Conservation (phyloP, 2,888 invertebrate genomes). For the Polydesmus complanatus region DNA sequence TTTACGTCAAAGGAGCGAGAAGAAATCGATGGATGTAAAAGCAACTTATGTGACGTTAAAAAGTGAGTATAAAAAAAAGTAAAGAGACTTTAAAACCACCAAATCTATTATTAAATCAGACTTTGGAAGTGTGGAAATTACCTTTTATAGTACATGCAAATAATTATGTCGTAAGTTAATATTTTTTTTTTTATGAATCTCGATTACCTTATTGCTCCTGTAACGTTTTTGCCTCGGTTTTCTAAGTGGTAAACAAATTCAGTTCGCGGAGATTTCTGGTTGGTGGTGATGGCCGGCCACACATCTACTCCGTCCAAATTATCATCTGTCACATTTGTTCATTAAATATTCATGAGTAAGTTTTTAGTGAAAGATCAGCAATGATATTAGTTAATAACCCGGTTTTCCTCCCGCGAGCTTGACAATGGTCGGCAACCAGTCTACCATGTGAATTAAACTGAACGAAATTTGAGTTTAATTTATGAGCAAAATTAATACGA, state of each 20-base stretch:
- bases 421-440: slow-evolving; percentile 35
- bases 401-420: slow-evolving; percentile 28
- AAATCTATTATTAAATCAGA: too few species aligned
- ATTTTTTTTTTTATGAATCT: slow-evolving; percentile 25
- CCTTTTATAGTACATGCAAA: too few species aligned
- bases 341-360: background rate
- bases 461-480: slow-evolving; percentile 4
- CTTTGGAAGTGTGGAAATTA: too few species aligned
- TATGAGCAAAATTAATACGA: background rate
- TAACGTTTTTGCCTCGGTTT: background rate
- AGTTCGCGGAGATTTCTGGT: slow-evolving; percentile 14
- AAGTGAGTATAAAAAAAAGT: too few species aligned
- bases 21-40: too few species aligned
- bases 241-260: slow-evolving; percentile 16
- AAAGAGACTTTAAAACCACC: too few species aligned
- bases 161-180: too few species aligned
- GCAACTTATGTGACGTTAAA: too few species aligned
- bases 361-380: background rate
- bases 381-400: slow-evolving; percentile 15
- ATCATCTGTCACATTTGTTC: slow-evolving; percentile 14
- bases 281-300: slow-evolving; percentile 26
- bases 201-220: slow-evolving; percentile 22
- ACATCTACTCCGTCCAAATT: slow-evolving; percentile 29
- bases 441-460: slow-evolving; percentile 34
- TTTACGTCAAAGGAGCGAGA: too few species aligned